Percentiles rank a stretch among this genome's conserved stretches.
Evolutionary conservation across 2,888 invertebrate genomes (phyloP).

Genomic region (Ectemnius continuus): DNA sequence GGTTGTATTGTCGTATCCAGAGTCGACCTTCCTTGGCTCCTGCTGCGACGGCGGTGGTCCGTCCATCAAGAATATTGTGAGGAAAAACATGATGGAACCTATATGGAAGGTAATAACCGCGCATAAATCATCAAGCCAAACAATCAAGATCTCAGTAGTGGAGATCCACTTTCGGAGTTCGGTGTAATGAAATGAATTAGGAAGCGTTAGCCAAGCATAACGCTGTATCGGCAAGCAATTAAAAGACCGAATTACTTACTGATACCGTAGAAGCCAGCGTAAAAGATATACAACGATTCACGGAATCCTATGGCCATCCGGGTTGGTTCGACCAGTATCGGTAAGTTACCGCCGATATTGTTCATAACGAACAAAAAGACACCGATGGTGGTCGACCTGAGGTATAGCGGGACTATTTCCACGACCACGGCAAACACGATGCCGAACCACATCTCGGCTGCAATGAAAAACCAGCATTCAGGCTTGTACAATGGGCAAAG

Average conservation of each 20-base stretch:
- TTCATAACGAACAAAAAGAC: constrained; percentile 95
- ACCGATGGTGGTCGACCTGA: constrained; percentile 91
- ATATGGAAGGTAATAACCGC: background rate
- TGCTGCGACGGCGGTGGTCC: constrained; percentile 79
- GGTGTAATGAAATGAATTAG: background rate
- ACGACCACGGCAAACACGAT: constrained; percentile 94
- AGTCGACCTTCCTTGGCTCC: constrained; percentile 61
- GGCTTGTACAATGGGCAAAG: no score
- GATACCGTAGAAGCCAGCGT: constrained; percentile 91
- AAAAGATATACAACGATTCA: constrained; percentile 91
- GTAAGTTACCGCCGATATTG: constrained; percentile 93
- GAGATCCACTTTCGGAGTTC: no score
- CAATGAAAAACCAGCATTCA: constrained; percentile 56
- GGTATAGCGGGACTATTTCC: constrained; percentile 90
- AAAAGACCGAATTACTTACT: constrained; percentile 81
- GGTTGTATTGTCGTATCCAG: constrained; percentile 80
- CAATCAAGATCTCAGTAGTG: no score
- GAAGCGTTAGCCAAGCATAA: no score
- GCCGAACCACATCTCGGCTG: constrained; percentile 97
- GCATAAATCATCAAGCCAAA: no score
- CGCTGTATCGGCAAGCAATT: background rate
- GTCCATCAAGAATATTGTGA: constrained; percentile 90
- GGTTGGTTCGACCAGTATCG: constrained; percentile 92
- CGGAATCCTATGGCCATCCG: constrained; percentile 90
- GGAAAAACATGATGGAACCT: constrained; percentile 90